Evolutionary conservation across 2,797 vertebrate species (phyloP), one percentile per base, ranked within the genome.

Genomic region (Bovichtus variegatus): DNA sequence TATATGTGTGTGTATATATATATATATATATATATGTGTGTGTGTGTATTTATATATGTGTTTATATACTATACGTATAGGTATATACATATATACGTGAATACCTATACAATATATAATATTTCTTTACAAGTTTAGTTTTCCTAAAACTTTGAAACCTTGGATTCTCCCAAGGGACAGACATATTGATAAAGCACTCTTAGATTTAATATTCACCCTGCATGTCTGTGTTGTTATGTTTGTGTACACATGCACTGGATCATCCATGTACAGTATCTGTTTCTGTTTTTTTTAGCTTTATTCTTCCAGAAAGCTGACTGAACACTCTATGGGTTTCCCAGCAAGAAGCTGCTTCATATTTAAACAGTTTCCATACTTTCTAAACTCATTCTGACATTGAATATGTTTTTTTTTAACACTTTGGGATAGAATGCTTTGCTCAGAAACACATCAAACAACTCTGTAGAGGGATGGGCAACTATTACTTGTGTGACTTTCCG

Each of bases 201-300:
- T n/a, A 13, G 31, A 77, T 77, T 58, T 51, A 40, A 38, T 71
- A 81, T 81, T 83, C 76, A 64, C 7, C 27, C 21, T 15, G n/a
- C 66, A 54, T 10, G 49, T 57, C 41, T 59, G 54, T 2, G 36
- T 43, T 36, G 72, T 67, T 55, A 27, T 44, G 27, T 50, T 29
- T 64, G 40, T 40, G 29, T n/a, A 19, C 40, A 61, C 51, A 50
- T 74, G 68, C 53, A 73, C 67, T 0, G 27, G n/a, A 76, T 74
- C 57, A 13, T 49, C 70, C 47, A 0, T 47, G n/a, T n/a, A n/a
- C n/a, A n/a, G 54, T 60, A 78, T 76, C 25, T 58, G 8, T 19
- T 9, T 62, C 40, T 61, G 21, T n/a, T 12, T n/a, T 55, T 43
- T 47, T 68, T 13, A 38, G 19, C 36, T 44, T 71, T 41, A 18